Base-by-base conservation (phyloP, 2,797 vertebrate genomes). In the Loris lydekkerianus region DNA sequence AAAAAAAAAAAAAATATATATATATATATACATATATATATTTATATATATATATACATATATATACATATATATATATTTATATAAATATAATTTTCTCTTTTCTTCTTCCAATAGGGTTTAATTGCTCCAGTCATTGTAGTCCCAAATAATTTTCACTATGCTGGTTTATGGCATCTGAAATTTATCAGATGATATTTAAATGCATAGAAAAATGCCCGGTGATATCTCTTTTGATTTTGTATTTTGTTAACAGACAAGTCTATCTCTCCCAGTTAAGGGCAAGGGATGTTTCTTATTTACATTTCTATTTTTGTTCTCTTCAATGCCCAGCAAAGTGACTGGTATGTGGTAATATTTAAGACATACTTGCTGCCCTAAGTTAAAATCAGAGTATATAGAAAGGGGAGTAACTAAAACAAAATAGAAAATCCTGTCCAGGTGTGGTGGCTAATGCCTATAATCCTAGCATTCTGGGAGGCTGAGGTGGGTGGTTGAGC, bases 381-480 rank as follows among this genome's bases (percentile, higher is more conserved):
- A 82, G 84, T 46, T 96, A 91, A 93, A 96, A 91, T 88, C 82
- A 89, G 53, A 86, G 29, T 86, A 73, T 80, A 72, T 85, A 58
- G 65, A 91, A 91, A 75, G 34, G 63, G 83, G 46, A 81, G 63
- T 85, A 93, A 94, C 15, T 23, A 87, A 95, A 95, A 81, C 23
- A 94, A 93, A 84, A 80, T 60, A 87, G 83, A 58, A 96, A 95
- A 83, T 27, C 15, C n/a, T 95, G 49, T 53, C 49, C 4, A 4
- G 49, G 49, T 53, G 49, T 14, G 14, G 49, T 53, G 49, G 49
- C 49, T 53, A 14, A 53, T 14, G 14, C 49, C 49, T 15, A 53
- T 15, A 53, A 53, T 53, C 49, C 49, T 53, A 53, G 49, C 49
- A 53, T 14, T 53, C 14, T 49, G 49, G 49, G 13, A 49, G 49